Percentiles rank a stretch among this genome's conserved stretches.
Conservation (phyloP, 2,797 vertebrate species). For the Alcedo atthis region DNA sequence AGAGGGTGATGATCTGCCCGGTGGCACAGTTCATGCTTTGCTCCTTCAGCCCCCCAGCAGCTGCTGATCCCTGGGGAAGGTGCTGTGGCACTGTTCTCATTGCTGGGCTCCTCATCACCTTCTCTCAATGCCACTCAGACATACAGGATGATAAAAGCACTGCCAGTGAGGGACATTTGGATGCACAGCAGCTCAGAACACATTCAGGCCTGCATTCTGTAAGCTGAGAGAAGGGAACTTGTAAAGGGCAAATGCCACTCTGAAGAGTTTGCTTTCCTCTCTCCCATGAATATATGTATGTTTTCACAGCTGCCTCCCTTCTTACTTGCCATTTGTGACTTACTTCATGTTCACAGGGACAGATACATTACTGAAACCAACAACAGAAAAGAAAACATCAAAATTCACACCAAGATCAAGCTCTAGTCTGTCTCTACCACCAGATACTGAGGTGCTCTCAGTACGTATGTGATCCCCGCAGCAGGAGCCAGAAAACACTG, state of each 20-base stretch:
- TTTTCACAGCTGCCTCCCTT: not conserved
- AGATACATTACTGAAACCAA: not conserved
- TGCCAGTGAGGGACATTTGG: not conserved
- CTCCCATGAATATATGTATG: not conserved
- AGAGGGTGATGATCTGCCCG: not conserved
- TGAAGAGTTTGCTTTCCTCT: conserved; percentile 11
- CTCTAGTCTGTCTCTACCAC: not conserved
- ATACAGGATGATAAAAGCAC: not conserved
- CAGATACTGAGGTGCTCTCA: not conserved
- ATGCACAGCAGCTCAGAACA: not conserved
- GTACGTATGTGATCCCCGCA: not conserved
- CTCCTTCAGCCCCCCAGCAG: not conserved
- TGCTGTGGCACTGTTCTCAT: not conserved
- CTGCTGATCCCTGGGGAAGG: not conserved
- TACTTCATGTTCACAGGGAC: not conserved
- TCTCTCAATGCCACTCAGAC: not conserved
- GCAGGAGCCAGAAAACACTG: not conserved
- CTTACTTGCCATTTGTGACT: not conserved
- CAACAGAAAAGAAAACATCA: not conserved
- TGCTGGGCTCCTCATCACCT: not conserved
- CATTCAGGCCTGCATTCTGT: not conserved
- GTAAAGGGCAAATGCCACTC: conserved; percentile 30
- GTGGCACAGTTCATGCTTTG: not conserved
- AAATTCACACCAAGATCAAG: not conserved
- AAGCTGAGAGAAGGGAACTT: conserved; percentile 20